Evolutionary conservation across 1,140 invertebrate genomes (phyloP), one percentile per base, ranked within the genome.

Genomic region (Tetragnatha versicolor): DNA sequence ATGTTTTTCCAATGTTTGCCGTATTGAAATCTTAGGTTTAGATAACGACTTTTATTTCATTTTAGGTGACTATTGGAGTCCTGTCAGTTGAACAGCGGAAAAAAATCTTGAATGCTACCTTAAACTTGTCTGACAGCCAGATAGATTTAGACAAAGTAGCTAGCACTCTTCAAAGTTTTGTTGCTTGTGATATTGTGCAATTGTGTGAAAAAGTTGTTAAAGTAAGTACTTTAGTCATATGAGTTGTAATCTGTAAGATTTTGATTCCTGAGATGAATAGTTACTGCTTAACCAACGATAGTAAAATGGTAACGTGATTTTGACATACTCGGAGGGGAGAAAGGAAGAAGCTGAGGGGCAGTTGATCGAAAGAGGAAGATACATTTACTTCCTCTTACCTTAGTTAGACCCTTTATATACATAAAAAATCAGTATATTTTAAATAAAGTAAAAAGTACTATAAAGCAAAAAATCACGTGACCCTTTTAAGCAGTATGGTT

Each of bases 161-260:
- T 29, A 79, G 81, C 37, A 77, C 83, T 49, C 89, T 88, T 3
- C 86, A 87, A 25, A 88, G 88, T 25, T 89, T 87, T 84, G 85
- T 88, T 60, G 86, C 85, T n/a, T 86, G 86, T 55, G 88, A 89
- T 83, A 82, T 89, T 14, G 80, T 82, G 20, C 80, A 84, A 9
- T 70, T 89, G 25, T 86, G 84, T 81, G 82, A 85, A 49, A 84
- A 86, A 79, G 85, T 87, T 51, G 76, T 42, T 9, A 17, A 42
- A 17, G 7, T 7, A 9, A 17, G 7, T 42, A 42, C 7, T 9
- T 9, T 42, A 17, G 7, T 9, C 7, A 17, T 42, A 42, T 42
- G 7, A 9, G 7, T 42, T 9, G 7, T 42, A 42, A 9, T 42
- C 7, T 42, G 7, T 17, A 42, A 9, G 7, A 9, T 42, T 7